Percentiles rank a stretch among this genome's conserved stretches.
These are phyloP conservation scores for Dioctria rufipes DNA, from an alignment of 2,888 invertebrate species.

Conservation along the genomic window DNA sequence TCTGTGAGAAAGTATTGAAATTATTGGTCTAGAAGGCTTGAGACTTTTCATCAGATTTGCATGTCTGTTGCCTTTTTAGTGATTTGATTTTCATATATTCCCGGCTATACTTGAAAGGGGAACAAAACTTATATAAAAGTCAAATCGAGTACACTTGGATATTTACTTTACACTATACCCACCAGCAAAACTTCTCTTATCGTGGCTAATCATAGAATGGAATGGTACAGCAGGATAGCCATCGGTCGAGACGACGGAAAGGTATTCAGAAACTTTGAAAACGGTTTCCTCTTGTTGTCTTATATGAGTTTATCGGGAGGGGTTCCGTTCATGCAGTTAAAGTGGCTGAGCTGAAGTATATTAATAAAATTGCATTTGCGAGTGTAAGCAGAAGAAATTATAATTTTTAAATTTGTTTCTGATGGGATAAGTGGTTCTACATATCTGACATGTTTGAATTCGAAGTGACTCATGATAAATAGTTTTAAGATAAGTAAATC, in stretches of 20 bases:
- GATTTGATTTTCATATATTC: constrained; percentile 39
- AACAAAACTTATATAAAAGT: constrained; percentile 35
- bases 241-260: neutral
- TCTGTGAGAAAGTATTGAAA: neutral
- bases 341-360: too few relatives aligned
- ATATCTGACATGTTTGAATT: too few relatives aligned
- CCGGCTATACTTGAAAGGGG: constrained; percentile 26
- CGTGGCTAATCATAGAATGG: constrained; percentile 2
- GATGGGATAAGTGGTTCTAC: too few relatives aligned
- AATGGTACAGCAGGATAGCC: constrained; percentile 1
- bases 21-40: constrained; percentile 21
- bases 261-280: constrained; percentile 1
- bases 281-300: neutral
- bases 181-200: constrained; percentile 19
- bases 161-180: neutral
- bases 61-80: constrained; percentile 29
- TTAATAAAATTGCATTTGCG: too few relatives aligned
- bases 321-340: too few relatives aligned
- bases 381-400: too few relatives aligned
- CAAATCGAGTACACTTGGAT: constrained; percentile 36
- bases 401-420: too few relatives aligned
- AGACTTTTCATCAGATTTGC: constrained; percentile 15
- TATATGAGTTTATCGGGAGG: too few relatives aligned
- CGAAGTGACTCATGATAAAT: too few relatives aligned
- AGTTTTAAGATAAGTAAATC: too few relatives aligned